phyloP scores from a whole-genome alignment of 1,140 invertebrate species.

The Drosophila baimaii region DNA sequence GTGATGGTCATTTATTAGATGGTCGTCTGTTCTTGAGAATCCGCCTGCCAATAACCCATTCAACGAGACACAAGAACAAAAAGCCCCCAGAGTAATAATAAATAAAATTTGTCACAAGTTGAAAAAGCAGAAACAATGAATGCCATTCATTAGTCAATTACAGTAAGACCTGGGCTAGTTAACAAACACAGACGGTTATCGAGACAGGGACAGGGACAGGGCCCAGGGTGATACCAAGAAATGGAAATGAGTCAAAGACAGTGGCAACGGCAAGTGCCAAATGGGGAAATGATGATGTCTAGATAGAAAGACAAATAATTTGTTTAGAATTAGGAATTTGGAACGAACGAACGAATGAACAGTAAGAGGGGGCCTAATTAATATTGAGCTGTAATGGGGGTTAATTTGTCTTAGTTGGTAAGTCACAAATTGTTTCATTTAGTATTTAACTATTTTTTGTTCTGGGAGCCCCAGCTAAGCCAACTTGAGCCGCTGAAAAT shows the following conservation, averaged over 20 bases:
- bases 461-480: slow-evolving; percentile 30
- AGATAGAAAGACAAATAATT: slow-evolving; percentile 42
- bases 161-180: slow-evolving; percentile 61
- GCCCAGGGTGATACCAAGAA: slow-evolving; percentile 18
- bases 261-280: slow-evolving; percentile 14
- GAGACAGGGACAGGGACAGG: slow-evolving; percentile 17
- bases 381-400: slow-evolving; percentile 49
- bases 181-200: slow-evolving; percentile 37
- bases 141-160: slow-evolving; percentile 70
- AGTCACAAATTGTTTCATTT: slow-evolving; percentile 74
- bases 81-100: slow-evolving; percentile 36
- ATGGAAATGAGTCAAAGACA: slow-evolving; percentile 62
- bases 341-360: too few relatives aligned
- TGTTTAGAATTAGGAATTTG: slow-evolving; percentile 35
- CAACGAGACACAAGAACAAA: slow-evolving; percentile 40
- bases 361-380: slow-evolving; percentile 43
- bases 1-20: slow-evolving; percentile 22
- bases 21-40: slow-evolving; percentile 36
- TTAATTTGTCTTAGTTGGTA: slow-evolving; percentile 76
- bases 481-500: slow-evolving; percentile 40
- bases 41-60: slow-evolving; percentile 37
- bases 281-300: slow-evolving; percentile 38
- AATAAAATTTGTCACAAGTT: slow-evolving; percentile 66
- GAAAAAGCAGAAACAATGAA: slow-evolving; percentile 52
- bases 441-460: slow-evolving; percentile 27